Base-by-base conservation (phyloP, 2,113 vertebrate genomes). In the Capreolus pygargus region DNA sequence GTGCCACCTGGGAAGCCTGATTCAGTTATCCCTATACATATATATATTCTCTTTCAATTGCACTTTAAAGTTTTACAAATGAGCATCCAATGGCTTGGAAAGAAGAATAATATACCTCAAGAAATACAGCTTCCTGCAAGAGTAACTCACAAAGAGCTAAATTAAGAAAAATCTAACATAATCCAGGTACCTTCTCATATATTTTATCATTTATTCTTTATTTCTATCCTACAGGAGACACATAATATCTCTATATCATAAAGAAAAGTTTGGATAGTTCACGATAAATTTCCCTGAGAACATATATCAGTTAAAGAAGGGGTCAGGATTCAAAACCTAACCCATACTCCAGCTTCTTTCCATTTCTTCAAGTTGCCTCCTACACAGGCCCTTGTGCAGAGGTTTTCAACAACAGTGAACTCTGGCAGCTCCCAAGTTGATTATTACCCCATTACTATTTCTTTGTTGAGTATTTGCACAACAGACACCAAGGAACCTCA, bases 401-500 rank as follows among this genome's bases (percentile, higher is more conserved):
- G 27, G 43, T 60, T 90, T 54, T 25, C 55, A 90, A 87, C 60
- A 90, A 30, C 36, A 88, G 39, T 23, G 25, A 94, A 55, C 43
- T 55, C 83, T 23, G 27, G 45, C 14, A 79, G 50, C 33, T 64
- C 58, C 74, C 70, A 67, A 30, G 86, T 43, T 86, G 60, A 97
- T 91, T 91, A 86, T 78, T 55, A 58, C 21, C 28, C 57, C 28
- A n/a, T 81, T 95, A 67, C 58, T 95, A 89, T 94, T 96, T 94
- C 78, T 95, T 93, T 97, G 50, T 39, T 92, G 58, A 61, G 28
- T 54, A 70, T 96, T 90, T 93, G 92, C 30, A 30, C 55, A 91
- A 87, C 58, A 70, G 25, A n/a, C 82, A 58, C 43, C 33, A 39
- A 81, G 95, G 83, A 95, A 14, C 74, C 10, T 64, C 76, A 81